Evolutionary conservation across 2,113 vertebrate species (phyloP).

Genomic region (Fregetta grallaria): DNA sequence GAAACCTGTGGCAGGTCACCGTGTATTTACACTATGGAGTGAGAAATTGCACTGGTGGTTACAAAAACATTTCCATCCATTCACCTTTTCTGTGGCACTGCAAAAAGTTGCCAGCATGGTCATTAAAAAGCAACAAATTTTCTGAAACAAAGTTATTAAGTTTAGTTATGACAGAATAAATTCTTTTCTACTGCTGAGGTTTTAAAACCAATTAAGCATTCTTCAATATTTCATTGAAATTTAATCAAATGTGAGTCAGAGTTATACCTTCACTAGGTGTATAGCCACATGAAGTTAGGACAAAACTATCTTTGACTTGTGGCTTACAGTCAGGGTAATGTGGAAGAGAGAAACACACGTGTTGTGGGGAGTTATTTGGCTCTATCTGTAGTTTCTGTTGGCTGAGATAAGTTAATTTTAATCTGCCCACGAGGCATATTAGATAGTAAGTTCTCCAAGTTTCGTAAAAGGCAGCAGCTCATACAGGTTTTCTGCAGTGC

Average conservation of each 20-base stretch:
- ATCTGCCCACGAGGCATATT: neutral
- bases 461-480: neutral
- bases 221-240: constrained; percentile 38
- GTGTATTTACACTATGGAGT: neutral
- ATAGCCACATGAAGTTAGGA: constrained; percentile 4
- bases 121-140: constrained; percentile 2
- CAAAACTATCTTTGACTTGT: neutral
- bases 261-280: neutral
- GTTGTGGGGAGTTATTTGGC: neutral
- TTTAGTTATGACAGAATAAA: constrained; percentile 36
- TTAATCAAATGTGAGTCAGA: neutral
- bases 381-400: neutral
- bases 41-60: neutral
- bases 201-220: constrained; percentile 29
- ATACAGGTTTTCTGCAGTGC: neutral
- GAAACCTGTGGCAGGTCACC: neutral
- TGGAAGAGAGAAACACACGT: neutral
- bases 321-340: neutral
- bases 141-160: neutral
- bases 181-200: neutral
- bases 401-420: neutral
- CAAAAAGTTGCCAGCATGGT: neutral
- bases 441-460: neutral
- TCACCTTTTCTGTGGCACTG: neutral
- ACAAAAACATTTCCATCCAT: neutral